Percentiles rank a stretch among this genome's conserved stretches.
Conservation (phyloP, 1,140 invertebrate species). For the Drosophila melanogaster region DNA sequence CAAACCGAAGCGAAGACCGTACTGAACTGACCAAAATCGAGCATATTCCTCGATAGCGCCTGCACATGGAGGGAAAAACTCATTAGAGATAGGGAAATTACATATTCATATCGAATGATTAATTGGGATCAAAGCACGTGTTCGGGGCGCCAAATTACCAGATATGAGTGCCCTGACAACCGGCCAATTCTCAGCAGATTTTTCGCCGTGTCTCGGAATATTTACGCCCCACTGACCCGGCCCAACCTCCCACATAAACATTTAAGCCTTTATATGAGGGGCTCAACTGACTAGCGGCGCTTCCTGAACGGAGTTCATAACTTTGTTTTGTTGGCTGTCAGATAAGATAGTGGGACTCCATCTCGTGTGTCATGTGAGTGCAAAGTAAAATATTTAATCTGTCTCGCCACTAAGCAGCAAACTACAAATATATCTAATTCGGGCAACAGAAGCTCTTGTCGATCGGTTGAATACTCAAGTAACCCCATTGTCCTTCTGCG, state of each 20-base stretch:
- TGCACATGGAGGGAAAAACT: neutral
- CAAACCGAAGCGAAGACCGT: constrained; percentile 30
- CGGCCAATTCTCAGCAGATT: neutral
- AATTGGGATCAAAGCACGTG: constrained; percentile 41
- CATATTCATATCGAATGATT: constrained; percentile 20
- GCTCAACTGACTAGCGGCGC: constrained; percentile 29
- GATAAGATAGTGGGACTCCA: constrained; percentile 42
- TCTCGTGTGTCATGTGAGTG: constrained; percentile 51
- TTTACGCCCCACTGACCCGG: constrained; percentile 44
- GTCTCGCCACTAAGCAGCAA: constrained; percentile 10
- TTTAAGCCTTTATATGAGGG: constrained; percentile 10
- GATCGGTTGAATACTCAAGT: constrained; percentile 10
- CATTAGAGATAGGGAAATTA: constrained; percentile 43
- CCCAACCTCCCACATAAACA: constrained; percentile 24
- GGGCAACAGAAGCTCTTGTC: neutral
- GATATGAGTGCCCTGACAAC: constrained; percentile 26
- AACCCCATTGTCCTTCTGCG: neutral
- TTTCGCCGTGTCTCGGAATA: constrained; percentile 11
- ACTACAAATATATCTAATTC: constrained; percentile 15
- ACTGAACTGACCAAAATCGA: constrained; percentile 33
- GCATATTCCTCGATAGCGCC: neutral
- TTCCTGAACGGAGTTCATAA: constrained; percentile 57
- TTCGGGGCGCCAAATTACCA: constrained; percentile 1
- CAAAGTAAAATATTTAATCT: constrained; percentile 46
- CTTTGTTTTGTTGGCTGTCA: constrained; percentile 28